Base-by-base conservation (phyloP, 2,113 vertebrate genomes). In the Andinoacara biseriatus region DNA sequence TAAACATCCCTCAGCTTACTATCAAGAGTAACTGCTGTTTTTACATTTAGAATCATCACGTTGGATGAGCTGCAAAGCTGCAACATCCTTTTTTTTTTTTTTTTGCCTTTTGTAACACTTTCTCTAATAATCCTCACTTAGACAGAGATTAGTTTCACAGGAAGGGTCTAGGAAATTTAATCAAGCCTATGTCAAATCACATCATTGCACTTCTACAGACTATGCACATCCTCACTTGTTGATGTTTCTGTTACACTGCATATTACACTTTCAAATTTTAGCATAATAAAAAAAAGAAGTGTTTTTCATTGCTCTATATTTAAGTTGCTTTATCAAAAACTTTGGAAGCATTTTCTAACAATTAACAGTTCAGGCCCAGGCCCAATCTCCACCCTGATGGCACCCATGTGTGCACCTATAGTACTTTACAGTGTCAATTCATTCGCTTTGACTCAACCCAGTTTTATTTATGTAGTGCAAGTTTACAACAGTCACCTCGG, bases 81-180 rank as follows among this genome's bases (percentile, higher is more conserved):
- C 46, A 72, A 72, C 67, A 72, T 72, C 26, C 35, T 49, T n/a
- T 72, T 67, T 43, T 46, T 9, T 49, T n/a, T 72, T 67, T 43
- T 46, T 9, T 33, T 72, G 46, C 67, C 46, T 20, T 81, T 83
- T 75, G 40, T 76, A 69, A 87, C 56, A 78, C 38, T 26, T 58
- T 58, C 35, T 58, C 33, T 58, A 58, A 20, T 57, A 33, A 72
- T 82, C 52, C 24, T 74, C n/a, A 46, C 62, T 76, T 38, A 75
- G 65, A 78, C 57, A 31, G 33, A 74, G 77, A 86, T 87, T 76
- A 67, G 59, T 82, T 83, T 78, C 52, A 76, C 60, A 78, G 78
- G 60, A 75, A 58, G 60, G 81, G 67, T 52, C 72, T 76, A 49
- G 59, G 56, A 88, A 90, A 90, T 78, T 65, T 57, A 86, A 92